A percentile compares a stretch with the other conserved stretches of the same genome.
Conservation (phyloP, 1,140 invertebrate species). For the Ericerus pela region DNA sequence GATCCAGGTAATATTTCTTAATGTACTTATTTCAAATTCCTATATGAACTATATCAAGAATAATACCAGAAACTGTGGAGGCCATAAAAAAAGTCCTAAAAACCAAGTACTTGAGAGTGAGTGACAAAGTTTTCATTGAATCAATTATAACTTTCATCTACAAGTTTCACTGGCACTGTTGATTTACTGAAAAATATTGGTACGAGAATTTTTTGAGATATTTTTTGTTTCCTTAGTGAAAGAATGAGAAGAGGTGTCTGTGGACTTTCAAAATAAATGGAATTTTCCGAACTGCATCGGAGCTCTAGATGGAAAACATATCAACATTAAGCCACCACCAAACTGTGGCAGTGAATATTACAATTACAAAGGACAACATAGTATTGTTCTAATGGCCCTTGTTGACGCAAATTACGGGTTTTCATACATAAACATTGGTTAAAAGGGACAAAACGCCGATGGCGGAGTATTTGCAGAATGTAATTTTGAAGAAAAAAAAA, state of each 20-base stretch:
- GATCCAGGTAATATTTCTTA: no score
- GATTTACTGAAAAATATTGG: no score
- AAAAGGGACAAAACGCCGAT: slow-evolving; percentile 27
- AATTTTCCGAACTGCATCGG: slow-evolving; percentile 35
- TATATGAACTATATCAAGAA: no score
- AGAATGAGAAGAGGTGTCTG: not conserved
- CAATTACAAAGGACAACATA: slow-evolving; percentile 36
- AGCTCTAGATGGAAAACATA: slow-evolving; percentile 34
- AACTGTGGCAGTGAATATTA: slow-evolving; percentile 30
- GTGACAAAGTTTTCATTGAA: no score
- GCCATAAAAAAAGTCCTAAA: no score
- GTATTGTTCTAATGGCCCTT: slow-evolving; percentile 31
- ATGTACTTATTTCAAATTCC: no score
- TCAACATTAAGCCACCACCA: slow-evolving; percentile 27
- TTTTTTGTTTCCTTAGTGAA: no score
- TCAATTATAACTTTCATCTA: no score
- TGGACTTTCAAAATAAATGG: slow-evolving; percentile 25
- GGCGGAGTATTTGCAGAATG: slow-evolving; percentile 24
- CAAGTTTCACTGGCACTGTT: no score
- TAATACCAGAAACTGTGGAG: no score
- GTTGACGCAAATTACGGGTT: slow-evolving; percentile 29
- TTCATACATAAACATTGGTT: slow-evolving; percentile 24
- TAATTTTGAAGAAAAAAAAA: not conserved
- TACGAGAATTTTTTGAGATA: no score
- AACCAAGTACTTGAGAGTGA: no score